Conservation (phyloP, 1,140 invertebrate genomes). For the Polypedilum vanderplanki region DNA sequence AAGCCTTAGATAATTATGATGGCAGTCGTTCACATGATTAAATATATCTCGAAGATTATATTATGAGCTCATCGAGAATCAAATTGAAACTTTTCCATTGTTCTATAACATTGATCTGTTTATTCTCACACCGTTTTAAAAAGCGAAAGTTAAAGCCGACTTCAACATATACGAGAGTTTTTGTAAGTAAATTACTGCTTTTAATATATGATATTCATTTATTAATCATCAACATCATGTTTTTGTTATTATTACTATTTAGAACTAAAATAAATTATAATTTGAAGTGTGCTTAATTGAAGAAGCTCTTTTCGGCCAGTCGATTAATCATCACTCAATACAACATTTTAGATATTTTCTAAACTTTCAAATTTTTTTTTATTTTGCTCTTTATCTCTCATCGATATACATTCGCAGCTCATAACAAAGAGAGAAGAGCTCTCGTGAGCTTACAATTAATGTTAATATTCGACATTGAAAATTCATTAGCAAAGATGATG, state of each 20-base stretch:
- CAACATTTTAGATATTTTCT: background rate
- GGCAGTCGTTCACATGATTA: constrained; percentile 9
- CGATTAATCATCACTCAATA: too few relatives aligned
- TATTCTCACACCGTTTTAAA: background rate
- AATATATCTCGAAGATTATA: background rate
- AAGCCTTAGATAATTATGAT: background rate
- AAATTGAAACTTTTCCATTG: background rate
- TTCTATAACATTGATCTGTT: background rate
- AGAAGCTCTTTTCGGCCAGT: too few relatives aligned
- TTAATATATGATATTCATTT: too few relatives aligned
- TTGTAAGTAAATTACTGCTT: too few relatives aligned
- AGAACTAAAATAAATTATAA: too few relatives aligned
- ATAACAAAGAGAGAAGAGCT: background rate
- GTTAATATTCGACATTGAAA: constrained; percentile 13
- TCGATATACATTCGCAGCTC: background rate
- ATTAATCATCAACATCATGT: too few relatives aligned
- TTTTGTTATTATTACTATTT: too few relatives aligned
- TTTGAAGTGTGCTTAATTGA: too few relatives aligned
- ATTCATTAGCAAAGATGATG: constrained; percentile 7
- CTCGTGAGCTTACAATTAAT: background rate
- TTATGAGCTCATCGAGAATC: background rate
- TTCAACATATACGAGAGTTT: background rate
- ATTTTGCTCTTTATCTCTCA: too few relatives aligned
- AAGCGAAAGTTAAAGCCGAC: background rate
- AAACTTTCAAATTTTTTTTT: constrained; percentile 2